Evolutionary conservation across 1,140 invertebrate species (phyloP).

Genomic region (Pseudomyrmex gracilis): DNA sequence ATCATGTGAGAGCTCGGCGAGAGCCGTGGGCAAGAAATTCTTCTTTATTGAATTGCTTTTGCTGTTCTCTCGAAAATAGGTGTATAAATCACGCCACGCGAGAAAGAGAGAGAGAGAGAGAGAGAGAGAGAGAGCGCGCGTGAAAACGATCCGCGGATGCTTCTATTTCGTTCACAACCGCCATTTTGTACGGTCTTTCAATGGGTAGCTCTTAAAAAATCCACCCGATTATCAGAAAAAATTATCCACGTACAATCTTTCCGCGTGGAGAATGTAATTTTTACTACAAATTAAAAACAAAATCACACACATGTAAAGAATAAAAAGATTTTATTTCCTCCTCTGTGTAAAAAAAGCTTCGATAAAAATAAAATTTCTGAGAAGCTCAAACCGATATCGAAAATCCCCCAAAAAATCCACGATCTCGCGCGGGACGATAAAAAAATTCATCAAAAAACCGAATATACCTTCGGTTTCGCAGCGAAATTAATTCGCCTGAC

Average conservation of each 20-base stretch:
- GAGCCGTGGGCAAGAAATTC: slow-evolving; percentile 58
- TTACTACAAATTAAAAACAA: no score
- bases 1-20: slow-evolving; percentile 37
- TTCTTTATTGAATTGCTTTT: slow-evolving; percentile 59
- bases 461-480: not conserved
- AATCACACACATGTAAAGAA: not conserved
- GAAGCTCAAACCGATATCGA: not conserved
- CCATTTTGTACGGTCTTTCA: slow-evolving; percentile 33
- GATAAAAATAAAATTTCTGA: not conserved
- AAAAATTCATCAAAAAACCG: not conserved
- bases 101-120: not conserved
- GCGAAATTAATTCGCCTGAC: slow-evolving; percentile 43
- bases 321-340: not conserved
- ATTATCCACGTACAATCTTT: no score
- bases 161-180: slow-evolving; percentile 40
- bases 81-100: slow-evolving; percentile 50
- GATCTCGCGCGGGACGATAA: not conserved
- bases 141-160: slow-evolving; percentile 48
- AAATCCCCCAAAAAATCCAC: not conserved
- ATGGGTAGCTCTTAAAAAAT: slow-evolving; percentile 16
- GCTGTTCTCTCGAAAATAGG: slow-evolving; percentile 57
- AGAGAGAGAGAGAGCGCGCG: no score
- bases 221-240: no score
- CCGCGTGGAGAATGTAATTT: no score
- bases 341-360: not conserved